A percentile compares a stretch with the other conserved stretches of the same genome.
Evolutionary conservation across 92 coral and sea anemone genomes (phyloP).

Genomic region (Parazoanthus swiftii): DNA sequence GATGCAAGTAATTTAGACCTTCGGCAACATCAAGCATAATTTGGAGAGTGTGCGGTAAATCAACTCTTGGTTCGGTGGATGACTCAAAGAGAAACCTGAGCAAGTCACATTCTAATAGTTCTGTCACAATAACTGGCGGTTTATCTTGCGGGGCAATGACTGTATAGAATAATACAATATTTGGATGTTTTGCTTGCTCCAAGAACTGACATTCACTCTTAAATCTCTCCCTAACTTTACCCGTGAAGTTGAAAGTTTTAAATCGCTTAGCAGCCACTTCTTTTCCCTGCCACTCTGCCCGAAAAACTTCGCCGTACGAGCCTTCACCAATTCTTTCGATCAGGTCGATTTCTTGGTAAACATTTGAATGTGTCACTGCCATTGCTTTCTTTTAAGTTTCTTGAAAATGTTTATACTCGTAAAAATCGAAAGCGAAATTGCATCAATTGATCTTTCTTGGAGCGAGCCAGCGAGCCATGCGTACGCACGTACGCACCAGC

Average conservation of each 20-base stretch:
- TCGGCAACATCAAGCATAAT: conserved; percentile 76
- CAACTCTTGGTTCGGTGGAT: conserved; percentile 29
- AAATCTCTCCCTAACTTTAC: not conserved
- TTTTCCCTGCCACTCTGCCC: not conserved
- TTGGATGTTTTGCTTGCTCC: conserved; percentile 50
- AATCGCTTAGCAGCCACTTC: not conserved
- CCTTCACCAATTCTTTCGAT: not conserved
- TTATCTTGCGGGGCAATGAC: conserved; percentile 49
- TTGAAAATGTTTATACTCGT: not conserved
- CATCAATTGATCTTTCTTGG: not conserved
- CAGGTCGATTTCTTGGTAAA: not conserved
- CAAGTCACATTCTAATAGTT: conserved; percentile 61
- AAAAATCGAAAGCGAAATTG: not conserved
- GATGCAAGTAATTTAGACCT: conserved; percentile 66
- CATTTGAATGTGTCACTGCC: not conserved
- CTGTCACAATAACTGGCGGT: conserved; percentile 72
- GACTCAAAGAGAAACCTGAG: conserved; percentile 44
- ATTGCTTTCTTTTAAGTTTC: not conserved
- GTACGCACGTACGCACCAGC: no score
- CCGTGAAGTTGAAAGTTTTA: not conserved
- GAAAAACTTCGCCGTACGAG: not conserved
- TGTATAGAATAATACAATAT: conserved; percentile 65
- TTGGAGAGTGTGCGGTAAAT: conserved; percentile 54
- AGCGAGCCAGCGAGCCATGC: no score
- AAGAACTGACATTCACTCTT: not conserved